Evolutionary conservation across 1,140 invertebrate species (phyloP), one percentile per base, ranked within the genome.

Genomic region (Cyclargus thomasi): DNA sequence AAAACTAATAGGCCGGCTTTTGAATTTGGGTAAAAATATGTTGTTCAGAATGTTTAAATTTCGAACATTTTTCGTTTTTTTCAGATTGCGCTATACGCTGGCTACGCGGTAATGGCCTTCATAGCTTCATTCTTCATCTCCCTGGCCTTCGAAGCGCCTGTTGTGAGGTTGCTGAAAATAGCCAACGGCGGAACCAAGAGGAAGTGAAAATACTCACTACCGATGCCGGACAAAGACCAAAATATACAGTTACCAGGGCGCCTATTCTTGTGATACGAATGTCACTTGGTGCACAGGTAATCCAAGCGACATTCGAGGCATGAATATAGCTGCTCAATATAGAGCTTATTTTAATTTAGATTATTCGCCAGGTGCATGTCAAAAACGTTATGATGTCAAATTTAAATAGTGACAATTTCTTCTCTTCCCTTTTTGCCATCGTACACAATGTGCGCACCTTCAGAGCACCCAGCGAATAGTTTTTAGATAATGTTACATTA

Each of bases 41-140:
- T 35, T 3, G 3, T 3, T 35, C 29, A 8, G 29, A 8, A 35
- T 35, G 3, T 5, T 3, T 8, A 36, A 55, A 36, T 59, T 64
- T 65, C 20, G n/a, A 35, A 11, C 17, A 53, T 70, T 71, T 68
- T 35, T 73, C n/a, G n/a, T 73, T 70, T 70, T 68, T 86, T 92
- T 59, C 90, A 96, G 95, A 81, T 96, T 35, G 94, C 95, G 55
- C 91, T 95, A 67, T 96, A 95, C 86, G 93, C 95, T 67, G 96
- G 96, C 7, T 96, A 96, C 73, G 91, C 95, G 4, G 95, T 96
- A 6, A 92, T 95, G 20, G 95, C 95, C 0, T 96, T 96, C 77
- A 73, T 95, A 21, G 79, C 93, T n/a, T 95, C 95, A 0, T 96
- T 96, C 77, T 91, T 93, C 70, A 93, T 96, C 67, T 96, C 95